phyloP scores from a whole-genome alignment of 1,140 invertebrate genomes.

The Drosophila miranda region DNA sequence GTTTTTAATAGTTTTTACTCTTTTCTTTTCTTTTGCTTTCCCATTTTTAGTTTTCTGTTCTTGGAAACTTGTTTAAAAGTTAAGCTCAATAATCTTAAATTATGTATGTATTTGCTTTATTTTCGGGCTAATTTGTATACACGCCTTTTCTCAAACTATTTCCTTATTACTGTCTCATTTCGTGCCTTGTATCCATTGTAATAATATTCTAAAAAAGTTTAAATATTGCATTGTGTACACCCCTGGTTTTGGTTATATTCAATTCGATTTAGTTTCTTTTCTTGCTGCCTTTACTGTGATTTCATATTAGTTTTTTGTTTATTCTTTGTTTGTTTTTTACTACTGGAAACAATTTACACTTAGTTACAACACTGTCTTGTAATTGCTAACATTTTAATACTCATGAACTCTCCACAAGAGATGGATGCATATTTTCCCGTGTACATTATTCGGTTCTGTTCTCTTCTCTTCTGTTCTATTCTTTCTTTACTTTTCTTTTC shows the following conservation, averaged over 20 bases:
- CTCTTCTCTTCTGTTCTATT: constrained; percentile 9
- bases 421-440: constrained; percentile 5
- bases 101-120: constrained; percentile 58
- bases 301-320: constrained; percentile 28
- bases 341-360: constrained; percentile 79
- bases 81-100: constrained; percentile 81
- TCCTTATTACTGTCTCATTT: constrained; percentile 19
- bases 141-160: constrained; percentile 37
- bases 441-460: constrained; percentile 13
- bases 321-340: constrained; percentile 41
- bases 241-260: constrained; percentile 43
- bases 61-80: constrained; percentile 72
- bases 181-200: constrained; percentile 19
- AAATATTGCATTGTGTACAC: constrained; percentile 64
- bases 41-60: constrained; percentile 18
- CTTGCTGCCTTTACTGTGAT: constrained; percentile 41
- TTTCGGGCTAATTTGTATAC: constrained; percentile 56
- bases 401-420: constrained; percentile 45
- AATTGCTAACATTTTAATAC: constrained; percentile 76
- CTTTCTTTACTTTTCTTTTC: neutral
- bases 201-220: constrained; percentile 61
- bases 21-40: constrained; percentile 18
- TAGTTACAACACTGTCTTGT: constrained; percentile 80
- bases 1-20: constrained; percentile 21
- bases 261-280: constrained; percentile 31